Percentiles rank a stretch among this genome's conserved stretches.
phyloP scores from a whole-genome alignment of 1,140 invertebrate species.

The Heliconius himera region DNA sequence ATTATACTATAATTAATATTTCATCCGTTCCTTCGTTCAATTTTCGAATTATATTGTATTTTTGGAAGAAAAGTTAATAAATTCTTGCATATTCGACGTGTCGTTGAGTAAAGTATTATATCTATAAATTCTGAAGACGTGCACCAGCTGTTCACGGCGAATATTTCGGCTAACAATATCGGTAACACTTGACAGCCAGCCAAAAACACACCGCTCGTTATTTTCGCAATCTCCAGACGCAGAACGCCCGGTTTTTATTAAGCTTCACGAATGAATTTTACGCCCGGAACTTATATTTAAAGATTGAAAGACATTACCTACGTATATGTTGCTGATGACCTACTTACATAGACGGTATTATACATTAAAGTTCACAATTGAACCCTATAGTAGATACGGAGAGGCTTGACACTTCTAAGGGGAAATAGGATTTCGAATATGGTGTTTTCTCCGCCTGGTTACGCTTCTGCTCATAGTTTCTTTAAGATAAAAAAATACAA shows the following conservation, averaged over 20 bases:
- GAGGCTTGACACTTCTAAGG: too few species aligned
- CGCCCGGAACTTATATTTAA: constrained; percentile 39
- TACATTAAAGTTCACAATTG: too few species aligned
- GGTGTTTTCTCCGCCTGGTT: too few species aligned
- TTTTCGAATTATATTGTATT: not conserved
- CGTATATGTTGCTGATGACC: not conserved
- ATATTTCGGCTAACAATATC: constrained; percentile 63
- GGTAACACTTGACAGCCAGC: constrained; percentile 58
- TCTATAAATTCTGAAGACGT: constrained; percentile 28
- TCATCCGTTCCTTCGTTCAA: not conserved
- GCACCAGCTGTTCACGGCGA: constrained; percentile 40
- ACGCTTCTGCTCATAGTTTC: too few species aligned
- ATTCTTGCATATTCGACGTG: not conserved
- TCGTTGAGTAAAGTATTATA: not conserved
- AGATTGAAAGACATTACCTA: constrained; percentile 18
- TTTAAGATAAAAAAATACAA: too few species aligned
- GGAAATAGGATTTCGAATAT: too few species aligned
- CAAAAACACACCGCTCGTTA: constrained; percentile 61
- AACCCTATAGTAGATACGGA: too few species aligned
- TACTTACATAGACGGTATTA: too few species aligned
- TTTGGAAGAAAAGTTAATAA: not conserved
- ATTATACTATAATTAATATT: not conserved
- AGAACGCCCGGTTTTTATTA: constrained; percentile 40
- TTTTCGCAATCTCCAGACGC: constrained; percentile 53
- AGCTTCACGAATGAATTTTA: constrained; percentile 37